Conservation (phyloP, 2,888 invertebrate genomes). For the Machimus rusticus region DNA sequence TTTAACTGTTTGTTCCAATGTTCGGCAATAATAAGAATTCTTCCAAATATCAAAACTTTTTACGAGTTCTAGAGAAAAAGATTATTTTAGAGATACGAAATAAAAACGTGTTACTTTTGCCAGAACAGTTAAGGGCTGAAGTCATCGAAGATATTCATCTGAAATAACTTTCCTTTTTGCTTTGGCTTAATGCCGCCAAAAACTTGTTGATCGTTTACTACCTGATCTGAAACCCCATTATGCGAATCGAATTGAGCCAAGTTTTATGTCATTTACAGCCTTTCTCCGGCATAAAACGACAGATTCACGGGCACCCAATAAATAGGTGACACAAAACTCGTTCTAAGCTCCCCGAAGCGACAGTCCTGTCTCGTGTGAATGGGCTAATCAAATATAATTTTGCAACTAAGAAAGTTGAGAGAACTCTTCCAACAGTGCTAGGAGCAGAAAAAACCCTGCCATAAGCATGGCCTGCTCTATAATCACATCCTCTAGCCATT, state of each 20-base stretch:
- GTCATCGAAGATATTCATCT: neutral
- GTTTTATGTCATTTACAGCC: neutral
- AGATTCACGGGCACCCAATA: neutral
- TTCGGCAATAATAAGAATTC: neutral
- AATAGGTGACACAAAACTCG: neutral
- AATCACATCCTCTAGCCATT: conserved; percentile 20
- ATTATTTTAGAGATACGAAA: neutral
- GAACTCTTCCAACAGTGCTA: neutral
- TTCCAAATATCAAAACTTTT: neutral
- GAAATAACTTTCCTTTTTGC: neutral
- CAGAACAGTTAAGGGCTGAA: neutral
- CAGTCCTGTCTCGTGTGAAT: neutral
- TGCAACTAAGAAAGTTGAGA: conserved; percentile 3
- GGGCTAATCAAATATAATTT: conserved; percentile 2
- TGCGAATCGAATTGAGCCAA: neutral
- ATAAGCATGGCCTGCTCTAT: neutral
- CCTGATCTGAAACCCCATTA: neutral
- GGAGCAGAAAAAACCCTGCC: neutral
- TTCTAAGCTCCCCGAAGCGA: neutral
- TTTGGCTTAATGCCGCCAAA: neutral
- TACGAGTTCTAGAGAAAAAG: neutral
- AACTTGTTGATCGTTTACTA: neutral
- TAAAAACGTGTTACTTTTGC: neutral
- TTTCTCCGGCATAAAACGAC: neutral
- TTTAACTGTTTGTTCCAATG: too few species aligned